These are phyloP conservation scores for Meiosimyza platycephala DNA, from an alignment of 2,888 invertebrate genomes.

Conservation along the genomic window DNA sequence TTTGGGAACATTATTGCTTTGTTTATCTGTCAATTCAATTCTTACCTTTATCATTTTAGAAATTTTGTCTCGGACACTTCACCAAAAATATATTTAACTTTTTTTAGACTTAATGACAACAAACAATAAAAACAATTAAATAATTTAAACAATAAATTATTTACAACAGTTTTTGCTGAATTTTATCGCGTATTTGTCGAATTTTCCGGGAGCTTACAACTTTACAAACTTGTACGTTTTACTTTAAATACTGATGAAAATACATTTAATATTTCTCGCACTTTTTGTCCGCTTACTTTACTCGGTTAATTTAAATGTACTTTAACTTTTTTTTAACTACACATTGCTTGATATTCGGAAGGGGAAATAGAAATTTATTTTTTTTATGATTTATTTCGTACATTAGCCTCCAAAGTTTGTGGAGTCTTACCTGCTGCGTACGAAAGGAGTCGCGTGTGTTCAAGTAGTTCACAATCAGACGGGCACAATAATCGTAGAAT, in stretches of 20 bases:
- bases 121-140: conserved; percentile 6
- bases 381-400: neutral
- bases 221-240: neutral
- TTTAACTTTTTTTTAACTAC: neutral
- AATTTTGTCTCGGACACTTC: conserved; percentile 27
- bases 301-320: neutral
- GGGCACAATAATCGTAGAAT: too few species aligned
- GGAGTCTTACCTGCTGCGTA: conserved; percentile 15
- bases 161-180: neutral
- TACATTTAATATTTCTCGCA: conserved; percentile 2
- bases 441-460: conserved; percentile 6
- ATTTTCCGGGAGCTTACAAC: neutral
- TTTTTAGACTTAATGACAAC: neutral
- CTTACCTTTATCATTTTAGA: conserved; percentile 31
- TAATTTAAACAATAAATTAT: conserved; percentile 10
- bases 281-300: conserved; percentile 8
- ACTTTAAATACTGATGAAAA: neutral
- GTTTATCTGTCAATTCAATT: conserved; percentile 9
- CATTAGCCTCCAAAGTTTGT: neutral
- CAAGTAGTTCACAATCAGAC: neutral
- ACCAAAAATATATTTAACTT: conserved; percentile 17
- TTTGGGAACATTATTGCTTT: conserved; percentile 5
- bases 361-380: conserved; percentile 21
- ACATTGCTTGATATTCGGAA: conserved; percentile 4
- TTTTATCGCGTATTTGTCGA: neutral